Evolutionary conservation across 1,140 invertebrate genomes (phyloP).

Genomic region (Sarcophaga peregrina): DNA sequence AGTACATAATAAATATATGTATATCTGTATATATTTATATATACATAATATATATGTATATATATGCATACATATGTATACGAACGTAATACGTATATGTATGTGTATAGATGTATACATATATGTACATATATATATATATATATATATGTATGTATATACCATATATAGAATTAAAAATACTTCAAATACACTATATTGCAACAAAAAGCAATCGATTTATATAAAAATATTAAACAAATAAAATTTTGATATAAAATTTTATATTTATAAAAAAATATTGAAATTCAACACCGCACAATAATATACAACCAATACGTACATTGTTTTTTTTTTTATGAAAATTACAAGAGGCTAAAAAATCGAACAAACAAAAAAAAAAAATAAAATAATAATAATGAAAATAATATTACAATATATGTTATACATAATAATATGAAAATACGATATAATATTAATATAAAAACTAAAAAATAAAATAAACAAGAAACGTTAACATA

Average conservation of each 20-base stretch:
- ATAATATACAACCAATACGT: conserved; percentile 39
- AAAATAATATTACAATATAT: conserved; percentile 6
- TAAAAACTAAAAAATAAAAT: background rate
- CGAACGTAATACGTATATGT: too few species aligned
- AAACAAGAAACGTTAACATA: conserved; percentile 36
- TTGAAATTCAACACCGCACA: conserved; percentile 40
- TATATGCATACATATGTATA: too few species aligned
- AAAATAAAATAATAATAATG: too few species aligned
- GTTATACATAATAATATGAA: conserved; percentile 19
- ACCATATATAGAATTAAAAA: background rate
- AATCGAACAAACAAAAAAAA: background rate
- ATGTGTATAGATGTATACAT: too few species aligned
- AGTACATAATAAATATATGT: too few species aligned
- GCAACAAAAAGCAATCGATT: conserved; percentile 32
- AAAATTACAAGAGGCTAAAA: conserved; percentile 23
- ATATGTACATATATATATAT: too few species aligned
- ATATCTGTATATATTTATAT: too few species aligned
- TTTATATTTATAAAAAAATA: conserved; percentile 38
- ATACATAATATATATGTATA: too few species aligned
- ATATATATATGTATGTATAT: too few species aligned
- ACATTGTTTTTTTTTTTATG: conserved; percentile 31
- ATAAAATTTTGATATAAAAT: conserved; percentile 34
- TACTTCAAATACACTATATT: conserved; percentile 15
- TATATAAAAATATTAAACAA: conserved; percentile 22
- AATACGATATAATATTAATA: conserved; percentile 27